Base-by-base conservation (phyloP, 1,140 invertebrate genomes). In the Aculops lycopersici region DNA sequence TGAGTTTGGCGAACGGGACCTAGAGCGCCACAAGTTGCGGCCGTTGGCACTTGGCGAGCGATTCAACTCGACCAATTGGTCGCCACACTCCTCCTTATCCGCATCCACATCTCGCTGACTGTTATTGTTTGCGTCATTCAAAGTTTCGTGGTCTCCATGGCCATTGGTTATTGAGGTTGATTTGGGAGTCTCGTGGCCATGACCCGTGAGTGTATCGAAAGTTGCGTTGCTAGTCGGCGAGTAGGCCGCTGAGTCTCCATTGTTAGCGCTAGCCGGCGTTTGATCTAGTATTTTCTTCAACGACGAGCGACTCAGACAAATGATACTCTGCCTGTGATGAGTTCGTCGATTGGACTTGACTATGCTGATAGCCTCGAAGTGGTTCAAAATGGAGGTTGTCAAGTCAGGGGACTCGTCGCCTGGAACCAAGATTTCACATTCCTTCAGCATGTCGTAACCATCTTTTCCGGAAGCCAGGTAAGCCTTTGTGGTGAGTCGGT, bases 341-440 rank as follows among this genome's bases (percentile, higher is more conserved):
- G 72, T 72, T 43, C 60, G 60, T 3, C 65, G 64, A 48, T 68
- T 67, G 15, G 70, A 71, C 36, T 64, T 63, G 13, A 72, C 58
- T 44, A 77, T 68, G 54, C 74, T 68, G 43, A 81, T 78, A 3
- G 77, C 70, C 42, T 73, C 65, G 57, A 84, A 83, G 57, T 84
- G 76, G 58, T 83, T 81, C 56, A 77, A 72, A 35, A 83, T 63
- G 1, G 73, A 68, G 45, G 74, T 68, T 13, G 71, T 70, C 36
- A 84, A 55, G 50, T 75, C 70, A 0, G 74, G 72, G 50, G 74
- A 75, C 52, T 72, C 67, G 50, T 81, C 78, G 41, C 74, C 71
- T 49, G 68, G 66, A 37, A 77, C 72, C 59, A 77, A 48, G 36
- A 76, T 57, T 46, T 64, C 63, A 51, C 67, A 69, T 38, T 70